Evolutionary conservation across 2,888 invertebrate species (phyloP).

Genomic region (Phania funesta): DNA sequence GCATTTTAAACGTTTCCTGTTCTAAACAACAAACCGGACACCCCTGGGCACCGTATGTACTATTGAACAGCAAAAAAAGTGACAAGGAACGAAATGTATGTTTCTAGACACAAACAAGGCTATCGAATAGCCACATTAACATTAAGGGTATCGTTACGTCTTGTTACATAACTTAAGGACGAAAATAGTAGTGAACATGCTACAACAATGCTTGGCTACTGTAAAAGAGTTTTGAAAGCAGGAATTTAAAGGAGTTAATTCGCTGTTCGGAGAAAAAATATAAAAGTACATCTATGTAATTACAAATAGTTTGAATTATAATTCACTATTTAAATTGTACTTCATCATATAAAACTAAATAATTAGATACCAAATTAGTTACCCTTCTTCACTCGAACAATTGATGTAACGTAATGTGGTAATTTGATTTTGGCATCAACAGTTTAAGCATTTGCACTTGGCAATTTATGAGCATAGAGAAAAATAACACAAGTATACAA

Average conservation of each 20-base stretch:
- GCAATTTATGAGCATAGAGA: too few species aligned
- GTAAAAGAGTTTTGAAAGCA: background rate
- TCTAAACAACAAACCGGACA: constrained; percentile 64
- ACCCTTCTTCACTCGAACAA: too few species aligned
- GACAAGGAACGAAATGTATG: background rate
- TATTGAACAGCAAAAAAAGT: constrained; percentile 16
- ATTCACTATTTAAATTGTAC: too few species aligned
- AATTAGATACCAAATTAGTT: too few species aligned
- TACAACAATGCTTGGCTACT: constrained; percentile 9
- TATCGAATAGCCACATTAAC: constrained; percentile 47
- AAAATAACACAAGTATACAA: too few species aligned
- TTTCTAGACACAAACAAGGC: constrained; percentile 3
- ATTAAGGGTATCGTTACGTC: constrained; percentile 59
- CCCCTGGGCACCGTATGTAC: background rate
- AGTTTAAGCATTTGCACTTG: too few species aligned
- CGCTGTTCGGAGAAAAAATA: background rate
- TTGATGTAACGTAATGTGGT: too few species aligned
- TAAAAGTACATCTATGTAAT: too few species aligned
- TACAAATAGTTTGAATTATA: too few species aligned
- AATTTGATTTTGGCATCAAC: too few species aligned
- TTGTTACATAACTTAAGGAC: constrained; percentile 57
- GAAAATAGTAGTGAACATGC: constrained; percentile 13
- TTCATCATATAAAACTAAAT: too few species aligned
- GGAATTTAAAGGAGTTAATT: constrained; percentile 10
- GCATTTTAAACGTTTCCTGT: constrained; percentile 59